phyloP scores from a whole-genome alignment of 1,140 invertebrate species.

The Anastrepha obliqua region DNA sequence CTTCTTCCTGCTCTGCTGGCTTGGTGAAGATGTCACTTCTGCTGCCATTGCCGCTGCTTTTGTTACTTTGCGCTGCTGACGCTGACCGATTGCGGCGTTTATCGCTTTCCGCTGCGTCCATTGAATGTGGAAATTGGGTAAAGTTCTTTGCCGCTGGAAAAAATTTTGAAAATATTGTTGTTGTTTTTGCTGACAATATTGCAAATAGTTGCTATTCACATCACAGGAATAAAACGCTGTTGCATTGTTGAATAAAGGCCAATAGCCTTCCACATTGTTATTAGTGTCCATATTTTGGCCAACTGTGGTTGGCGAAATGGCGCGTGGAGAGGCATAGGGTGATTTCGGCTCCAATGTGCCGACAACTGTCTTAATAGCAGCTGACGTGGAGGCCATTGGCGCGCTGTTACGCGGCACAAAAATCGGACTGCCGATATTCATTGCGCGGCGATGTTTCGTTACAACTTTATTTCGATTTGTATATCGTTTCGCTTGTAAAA shows the following conservation, averaged over 20 bases:
- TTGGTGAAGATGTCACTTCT: background rate
- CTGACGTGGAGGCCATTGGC: slow-evolving; percentile 18
- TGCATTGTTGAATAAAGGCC: slow-evolving; percentile 27
- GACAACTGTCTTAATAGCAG: background rate
- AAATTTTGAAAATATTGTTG: slow-evolving; percentile 4
- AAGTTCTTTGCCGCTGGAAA: slow-evolving; percentile 43
- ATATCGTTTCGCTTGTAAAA: background rate
- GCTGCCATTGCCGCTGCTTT: slow-evolving; percentile 21
- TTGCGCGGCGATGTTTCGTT: slow-evolving; percentile 43
- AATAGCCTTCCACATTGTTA: background rate
- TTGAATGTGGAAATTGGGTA: slow-evolving; percentile 40
- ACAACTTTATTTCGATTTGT: background rate
- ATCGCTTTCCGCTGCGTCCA: slow-evolving; percentile 32
- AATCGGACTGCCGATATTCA: slow-evolving; percentile 52
- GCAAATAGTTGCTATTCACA: slow-evolving; percentile 4
- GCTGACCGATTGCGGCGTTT: background rate
- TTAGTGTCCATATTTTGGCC: background rate
- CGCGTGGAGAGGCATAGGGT: background rate
- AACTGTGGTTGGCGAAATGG: background rate
- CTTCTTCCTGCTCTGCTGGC: background rate
- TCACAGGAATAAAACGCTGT: background rate
- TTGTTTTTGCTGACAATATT: slow-evolving; percentile 28
- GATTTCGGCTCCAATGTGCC: background rate
- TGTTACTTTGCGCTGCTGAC: slow-evolving; percentile 33
- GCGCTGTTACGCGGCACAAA: slow-evolving; percentile 50